Evolutionary conservation across 1,140 invertebrate species (phyloP).

Genomic region (Heliconius himera): DNA sequence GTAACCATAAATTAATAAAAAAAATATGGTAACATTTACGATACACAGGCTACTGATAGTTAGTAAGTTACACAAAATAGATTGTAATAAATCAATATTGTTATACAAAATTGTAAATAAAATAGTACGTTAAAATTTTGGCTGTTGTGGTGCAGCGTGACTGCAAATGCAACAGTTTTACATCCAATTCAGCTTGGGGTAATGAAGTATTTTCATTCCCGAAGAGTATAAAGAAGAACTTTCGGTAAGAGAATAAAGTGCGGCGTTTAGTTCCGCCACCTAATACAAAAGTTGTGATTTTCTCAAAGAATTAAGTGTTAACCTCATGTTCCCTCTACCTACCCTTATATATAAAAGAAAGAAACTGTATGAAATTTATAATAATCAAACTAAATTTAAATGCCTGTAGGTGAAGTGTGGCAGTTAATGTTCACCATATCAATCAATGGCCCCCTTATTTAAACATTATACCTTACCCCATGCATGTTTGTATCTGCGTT

Average conservation of each 20-base stretch:
- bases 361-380: neutral
- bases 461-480: constrained; percentile 83
- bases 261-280: too few species aligned
- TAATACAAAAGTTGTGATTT: too few species aligned
- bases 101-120: neutral
- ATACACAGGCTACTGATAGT: neutral
- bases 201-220: too few species aligned
- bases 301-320: too few species aligned
- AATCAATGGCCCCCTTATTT: neutral
- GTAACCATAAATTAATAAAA: too few species aligned
- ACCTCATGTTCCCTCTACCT: too few species aligned
- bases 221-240: too few species aligned
- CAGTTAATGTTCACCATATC: neutral
- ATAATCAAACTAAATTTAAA: neutral
- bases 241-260: too few species aligned
- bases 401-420: neutral
- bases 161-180: too few species aligned
- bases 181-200: too few species aligned
- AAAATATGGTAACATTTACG: too few species aligned
- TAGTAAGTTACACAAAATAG: neutral
- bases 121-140: neutral
- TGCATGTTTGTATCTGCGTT: constrained; percentile 85
- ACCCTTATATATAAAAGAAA: neutral
- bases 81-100: neutral
- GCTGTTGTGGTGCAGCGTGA: too few species aligned